Conservation (phyloP, 2,888 invertebrate species). For the Stictocephala bisonia region DNA sequence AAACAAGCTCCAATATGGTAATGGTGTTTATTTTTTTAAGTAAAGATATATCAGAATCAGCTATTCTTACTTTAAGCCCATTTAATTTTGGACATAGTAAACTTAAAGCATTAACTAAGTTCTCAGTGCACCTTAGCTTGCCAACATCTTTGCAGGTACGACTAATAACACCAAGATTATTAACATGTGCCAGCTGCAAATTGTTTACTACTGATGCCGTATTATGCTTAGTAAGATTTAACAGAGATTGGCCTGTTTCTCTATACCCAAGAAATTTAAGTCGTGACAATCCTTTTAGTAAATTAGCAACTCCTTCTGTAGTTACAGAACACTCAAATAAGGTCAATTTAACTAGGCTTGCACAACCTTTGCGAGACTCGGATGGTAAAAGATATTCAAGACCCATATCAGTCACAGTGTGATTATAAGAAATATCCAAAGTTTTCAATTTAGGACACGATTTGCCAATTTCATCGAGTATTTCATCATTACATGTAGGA, state of each 20-base stretch:
- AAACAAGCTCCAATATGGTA: constrained; percentile 12
- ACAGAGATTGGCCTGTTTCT: constrained; percentile 25
- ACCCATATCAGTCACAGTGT: constrained; percentile 15
- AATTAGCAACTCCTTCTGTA: constrained; percentile 11
- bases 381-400: constrained; percentile 19
- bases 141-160: constrained; percentile 19
- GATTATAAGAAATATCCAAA: constrained; percentile 38
- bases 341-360: constrained; percentile 7
- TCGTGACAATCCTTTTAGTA: constrained; percentile 20
- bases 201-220: not conserved
- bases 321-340: constrained; percentile 43
- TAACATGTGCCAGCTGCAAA: constrained; percentile 3
- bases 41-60: constrained; percentile 3
- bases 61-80: constrained; percentile 17
- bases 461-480: constrained; percentile 30
- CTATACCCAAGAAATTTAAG: constrained; percentile 40
- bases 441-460: constrained; percentile 9
- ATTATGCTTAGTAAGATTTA: not conserved
- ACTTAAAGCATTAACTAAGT: constrained; percentile 3
- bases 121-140: constrained; percentile 15
- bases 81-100: constrained; percentile 11
- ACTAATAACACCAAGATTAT: constrained; percentile 19
- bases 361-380: not conserved
- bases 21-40: not conserved
- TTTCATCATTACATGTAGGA: constrained; percentile 39